Conservation (phyloP, 2,797 vertebrate species). For the Poeciliopsis paucimaculata region DNA sequence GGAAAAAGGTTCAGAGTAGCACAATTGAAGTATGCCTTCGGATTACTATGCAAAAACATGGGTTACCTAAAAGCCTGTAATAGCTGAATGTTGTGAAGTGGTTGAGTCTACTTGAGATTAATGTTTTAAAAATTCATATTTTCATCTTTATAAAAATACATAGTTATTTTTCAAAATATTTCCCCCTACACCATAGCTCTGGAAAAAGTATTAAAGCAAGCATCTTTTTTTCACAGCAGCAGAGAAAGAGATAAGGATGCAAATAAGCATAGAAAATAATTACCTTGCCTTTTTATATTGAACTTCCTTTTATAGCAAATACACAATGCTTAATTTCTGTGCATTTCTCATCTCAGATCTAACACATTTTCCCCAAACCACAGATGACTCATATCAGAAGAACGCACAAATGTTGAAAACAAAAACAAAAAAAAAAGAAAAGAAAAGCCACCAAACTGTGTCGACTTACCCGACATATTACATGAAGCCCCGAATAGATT, state of each 20-base stretch:
- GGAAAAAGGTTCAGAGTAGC: neutral
- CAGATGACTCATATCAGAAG: slow-evolving; percentile 22
- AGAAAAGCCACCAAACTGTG: slow-evolving; percentile 5
- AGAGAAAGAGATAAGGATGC: neutral
- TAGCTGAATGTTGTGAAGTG: slow-evolving; percentile 30
- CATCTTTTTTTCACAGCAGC: neutral
- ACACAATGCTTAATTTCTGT: neutral
- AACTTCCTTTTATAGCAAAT: neutral
- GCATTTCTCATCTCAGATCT: neutral
- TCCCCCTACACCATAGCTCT: neutral
- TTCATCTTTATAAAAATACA: neutral
- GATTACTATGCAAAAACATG: neutral
- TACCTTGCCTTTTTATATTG: neutral
- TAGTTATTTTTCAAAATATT: neutral
- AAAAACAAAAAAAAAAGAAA: neutral
- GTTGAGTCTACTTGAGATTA: slow-evolving; percentile 13
- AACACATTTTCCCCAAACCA: slow-evolving; percentile 7
- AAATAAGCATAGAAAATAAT: neutral
- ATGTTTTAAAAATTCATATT: neutral
- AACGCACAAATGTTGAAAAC: neutral
- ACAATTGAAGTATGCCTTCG: neutral
- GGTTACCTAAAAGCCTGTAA: slow-evolving; percentile 18
- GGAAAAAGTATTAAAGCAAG: neutral
- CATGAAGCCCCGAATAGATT: neutral
- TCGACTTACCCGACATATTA: neutral